A percentile compares a stretch with the other conserved stretches of the same genome.
Conservation (phyloP, 1,140 invertebrate species). For the Drosophila sproati region DNA sequence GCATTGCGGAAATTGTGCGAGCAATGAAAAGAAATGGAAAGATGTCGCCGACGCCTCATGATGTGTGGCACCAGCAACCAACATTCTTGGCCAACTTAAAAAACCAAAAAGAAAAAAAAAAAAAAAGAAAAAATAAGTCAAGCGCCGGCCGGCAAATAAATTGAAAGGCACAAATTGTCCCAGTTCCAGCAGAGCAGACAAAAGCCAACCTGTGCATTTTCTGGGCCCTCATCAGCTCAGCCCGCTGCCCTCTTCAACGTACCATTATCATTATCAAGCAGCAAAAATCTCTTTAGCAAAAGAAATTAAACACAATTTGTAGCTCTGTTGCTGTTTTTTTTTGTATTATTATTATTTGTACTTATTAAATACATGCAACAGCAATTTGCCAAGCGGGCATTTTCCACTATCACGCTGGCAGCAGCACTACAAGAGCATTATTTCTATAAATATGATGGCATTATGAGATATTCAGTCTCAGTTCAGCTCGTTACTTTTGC, state of each 20-base stretch:
- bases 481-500: slow-evolving; percentile 56
- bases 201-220: slow-evolving; percentile 29
- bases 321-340: slow-evolving; percentile 4
- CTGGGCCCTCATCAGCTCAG: background rate
- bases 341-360: slow-evolving; percentile 53
- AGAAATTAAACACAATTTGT: slow-evolving; percentile 77
- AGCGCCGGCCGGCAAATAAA: slow-evolving; percentile 40
- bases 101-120: slow-evolving; percentile 21
- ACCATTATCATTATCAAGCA: slow-evolving; percentile 11
- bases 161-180: slow-evolving; percentile 68
- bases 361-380: slow-evolving; percentile 63
- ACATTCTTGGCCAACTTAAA: slow-evolving; percentile 55
- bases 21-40: slow-evolving; percentile 66
- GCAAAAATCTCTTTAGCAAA: slow-evolving; percentile 47
- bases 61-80: slow-evolving; percentile 6
- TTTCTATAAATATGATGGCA: slow-evolving; percentile 19
- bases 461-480: slow-evolving; percentile 21
- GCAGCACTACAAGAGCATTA: background rate
- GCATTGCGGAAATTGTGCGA: slow-evolving; percentile 73
- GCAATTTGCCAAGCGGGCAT: slow-evolving; percentile 54
- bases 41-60: slow-evolving; percentile 25
- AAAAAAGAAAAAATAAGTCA: slow-evolving; percentile 43
- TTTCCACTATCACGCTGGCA: slow-evolving; percentile 3
- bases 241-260: background rate
- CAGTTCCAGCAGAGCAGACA: slow-evolving; percentile 56